Evolutionary conservation across 1,140 invertebrate species (phyloP), one percentile per base, ranked within the genome.

Genomic region (Sminthurides bifidus): DNA sequence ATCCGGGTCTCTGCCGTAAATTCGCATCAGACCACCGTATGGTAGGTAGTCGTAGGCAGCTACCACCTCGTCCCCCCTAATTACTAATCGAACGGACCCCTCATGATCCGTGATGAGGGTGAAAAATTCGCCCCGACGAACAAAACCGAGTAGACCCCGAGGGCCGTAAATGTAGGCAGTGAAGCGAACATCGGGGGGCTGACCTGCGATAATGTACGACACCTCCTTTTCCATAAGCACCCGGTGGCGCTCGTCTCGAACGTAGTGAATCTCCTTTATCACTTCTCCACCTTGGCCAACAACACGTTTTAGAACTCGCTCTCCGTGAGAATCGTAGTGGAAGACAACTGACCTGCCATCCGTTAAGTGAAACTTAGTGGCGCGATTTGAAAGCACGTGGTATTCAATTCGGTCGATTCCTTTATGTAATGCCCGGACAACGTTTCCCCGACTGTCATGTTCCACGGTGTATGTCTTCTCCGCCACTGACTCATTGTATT

Each of bases 151-250:
- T 6, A 59, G 37, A n/a, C 44, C 52, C 10, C 45, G 31, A 23
- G 53, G 58, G 1, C 58, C 58, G 23, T 59, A 56, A 10, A 59
- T 6, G 45, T 56, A 59, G 0, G 30, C 0, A 4, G 58, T 56
- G 3, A 19, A 8, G 8, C 40, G 19, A 6, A 46, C 27, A 23
- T 12, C 23, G 14, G 27, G 19, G 17, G 31, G 6, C 5, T 23
- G 8, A 21, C 21, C 40, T 12, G 8, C 8, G 6, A 21, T n/a
- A 5, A 43, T 8, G 21, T 33, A 40, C 33, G 14, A 35, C 0
- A 27, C 14, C 17, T 23, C 29, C 21, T 37, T 30, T 8, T 54
- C 52, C 15, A 17, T 21, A 4, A 59, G 41, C 1, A 43, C 38
- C 33, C 27, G 53, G 10, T 37, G 52, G 1, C 19, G 15, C 19